Evolutionary conservation across 2,888 invertebrate genomes (phyloP), one percentile per base, ranked within the genome.

Genomic region (Cecidostiba fungosa): DNA sequence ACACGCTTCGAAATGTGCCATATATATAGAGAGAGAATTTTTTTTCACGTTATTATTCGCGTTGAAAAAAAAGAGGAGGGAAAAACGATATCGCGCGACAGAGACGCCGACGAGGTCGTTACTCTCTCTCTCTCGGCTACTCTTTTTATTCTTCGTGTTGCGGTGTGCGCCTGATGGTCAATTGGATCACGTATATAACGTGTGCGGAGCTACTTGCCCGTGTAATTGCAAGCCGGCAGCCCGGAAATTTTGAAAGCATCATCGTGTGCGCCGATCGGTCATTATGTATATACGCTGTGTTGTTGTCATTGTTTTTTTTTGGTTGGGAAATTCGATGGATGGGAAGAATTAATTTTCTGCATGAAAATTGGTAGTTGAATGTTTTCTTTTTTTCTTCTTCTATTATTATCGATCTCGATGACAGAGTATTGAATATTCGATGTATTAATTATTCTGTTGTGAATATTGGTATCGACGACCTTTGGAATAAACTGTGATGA

Each of bases 21-120:
- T n/a, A n/a, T n/a, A n/a, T n/a, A n/a, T n/a, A n/a, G n/a, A n/a
- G n/a, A n/a, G n/a, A 23, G 4, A 62, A 23, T 62, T 66, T 66
- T 66, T 66, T 66, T n/a, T 14, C 29, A 14, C 29, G 14, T 29
- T 66, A 66, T 66, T 29, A 66, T 66, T 66, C 26, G 26, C 26
- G 26, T 10, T 54, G 23, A 62, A 77, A 62, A 29, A 36, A 62
- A 43, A 12, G 39, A n/a, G 26, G 23, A 39, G 36, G 36, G n/a
- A 77, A 62, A 36, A 77, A 77, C n/a, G 32, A 77, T 36, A 62
- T 62, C 26, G 66, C n/a, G 39, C 62, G 32, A 69, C n/a, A 23
- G 26, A 54, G n/a, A 29, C 82, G 73, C 39, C 47, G 36, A 19
- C 10, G 47, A 59, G 82, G 82, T 82, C 82, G 82, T 82, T 82